Percentiles rank a stretch among this genome's conserved stretches.
Conservation (phyloP, 2,888 invertebrate genomes). For the Stomorhina lunata region DNA sequence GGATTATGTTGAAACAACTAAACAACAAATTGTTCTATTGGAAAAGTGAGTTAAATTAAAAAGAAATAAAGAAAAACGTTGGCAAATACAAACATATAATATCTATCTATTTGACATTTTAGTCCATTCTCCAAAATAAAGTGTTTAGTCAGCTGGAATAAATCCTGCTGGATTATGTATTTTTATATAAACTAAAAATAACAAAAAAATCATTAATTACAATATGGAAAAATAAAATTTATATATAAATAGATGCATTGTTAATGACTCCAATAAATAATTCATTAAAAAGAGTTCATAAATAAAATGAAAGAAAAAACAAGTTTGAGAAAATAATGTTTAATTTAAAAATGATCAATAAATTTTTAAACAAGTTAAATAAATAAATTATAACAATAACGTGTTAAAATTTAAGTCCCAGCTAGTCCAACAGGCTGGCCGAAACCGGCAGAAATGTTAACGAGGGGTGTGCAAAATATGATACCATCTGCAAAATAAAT, state of each 20-base stretch:
- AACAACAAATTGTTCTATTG: slow-evolving; percentile 67
- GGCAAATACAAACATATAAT: not conserved
- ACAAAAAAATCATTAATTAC: not conserved
- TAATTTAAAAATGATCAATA: not conserved
- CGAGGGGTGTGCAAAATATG: too few species aligned
- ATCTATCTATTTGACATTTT: too few species aligned
- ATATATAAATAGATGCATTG: not conserved
- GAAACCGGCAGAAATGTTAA: too few species aligned
- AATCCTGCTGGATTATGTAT: not conserved
- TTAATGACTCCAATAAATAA: not conserved
- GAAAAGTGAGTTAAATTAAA: slow-evolving; percentile 70
- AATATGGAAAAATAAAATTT: not conserved
- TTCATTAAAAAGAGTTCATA: not conserved
- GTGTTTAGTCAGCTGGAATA: slow-evolving; percentile 13
- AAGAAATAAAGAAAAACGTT: not conserved
- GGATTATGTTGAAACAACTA: slow-evolving; percentile 68
- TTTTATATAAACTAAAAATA: not conserved
- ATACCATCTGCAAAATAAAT: too few species aligned
- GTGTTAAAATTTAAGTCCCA: not conserved
- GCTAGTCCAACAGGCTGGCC: too few species aligned
- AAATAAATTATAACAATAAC: not conserved
- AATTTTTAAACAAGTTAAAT: not conserved
- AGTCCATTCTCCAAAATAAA: too few species aligned
- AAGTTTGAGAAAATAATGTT: not conserved
- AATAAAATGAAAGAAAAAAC: not conserved